Percentiles rank a stretch among this genome's conserved stretches.
Conservation (phyloP, 2,797 vertebrate genomes). For the Falco berigora region DNA sequence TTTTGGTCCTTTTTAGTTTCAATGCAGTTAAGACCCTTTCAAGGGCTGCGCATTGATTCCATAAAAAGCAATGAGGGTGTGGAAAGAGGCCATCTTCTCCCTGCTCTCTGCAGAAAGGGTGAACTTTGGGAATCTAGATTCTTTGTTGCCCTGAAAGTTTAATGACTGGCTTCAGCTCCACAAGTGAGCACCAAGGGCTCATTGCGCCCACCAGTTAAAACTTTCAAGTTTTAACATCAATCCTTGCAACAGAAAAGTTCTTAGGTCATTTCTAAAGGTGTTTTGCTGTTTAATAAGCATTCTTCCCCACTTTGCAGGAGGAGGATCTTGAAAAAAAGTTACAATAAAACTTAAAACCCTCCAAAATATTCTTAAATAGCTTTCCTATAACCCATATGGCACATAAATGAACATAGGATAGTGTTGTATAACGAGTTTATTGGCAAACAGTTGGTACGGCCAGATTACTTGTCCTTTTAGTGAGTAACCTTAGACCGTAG, state of each 20-base stretch:
- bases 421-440: constrained; percentile 14
- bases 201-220: neutral
- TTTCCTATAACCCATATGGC: constrained; percentile 28
- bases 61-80: neutral
- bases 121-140: neutral
- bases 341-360: constrained; percentile 21
- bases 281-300: constrained; percentile 38
- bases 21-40: neutral
- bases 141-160: neutral
- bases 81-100: neutral
- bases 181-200: neutral
- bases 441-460: neutral
- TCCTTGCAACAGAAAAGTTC: neutral
- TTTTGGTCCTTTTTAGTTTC: neutral
- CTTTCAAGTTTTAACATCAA: neutral
- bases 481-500: constrained; percentile 29
- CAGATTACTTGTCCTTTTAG: constrained; percentile 21
- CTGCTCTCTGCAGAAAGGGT: neutral
- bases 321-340: neutral
- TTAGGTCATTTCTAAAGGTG: constrained; percentile 3
- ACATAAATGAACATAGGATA: constrained; percentile 26
- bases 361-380: constrained; percentile 6
- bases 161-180: neutral
- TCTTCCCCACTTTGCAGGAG: neutral
- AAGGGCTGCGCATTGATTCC: neutral